Base-by-base conservation (phyloP, 2,888 invertebrate genomes). In the Disparrhopalites patrizii region DNA sequence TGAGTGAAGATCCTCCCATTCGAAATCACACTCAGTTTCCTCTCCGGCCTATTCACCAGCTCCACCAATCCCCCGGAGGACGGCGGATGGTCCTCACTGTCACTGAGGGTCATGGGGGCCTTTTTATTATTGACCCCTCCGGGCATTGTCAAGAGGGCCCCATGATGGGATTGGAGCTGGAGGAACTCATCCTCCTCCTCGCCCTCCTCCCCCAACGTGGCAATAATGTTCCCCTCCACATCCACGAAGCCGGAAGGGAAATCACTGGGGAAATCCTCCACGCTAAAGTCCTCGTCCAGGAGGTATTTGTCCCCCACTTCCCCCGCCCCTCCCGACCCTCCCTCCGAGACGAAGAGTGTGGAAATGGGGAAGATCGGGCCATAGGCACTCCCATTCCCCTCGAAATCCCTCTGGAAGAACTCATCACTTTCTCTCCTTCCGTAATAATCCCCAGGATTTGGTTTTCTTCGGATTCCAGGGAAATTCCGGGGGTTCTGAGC, bases 211-310 rank as follows among this genome's bases (percentile, higher is more conserved):
- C 70, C 73, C 43, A 73, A 69, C 36, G 67, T 62, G 13, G 67
- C 61, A 62, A 70, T 62, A 30, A 73, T 55, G 50, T 72, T 68
- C 23, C 73, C 75, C 38, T 73, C 73, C 54, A 73, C 67, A 67
- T 75, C 75, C 23, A 75, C 71, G 2, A 73, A 47, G 33, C 71
- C 75, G 62, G 68, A 68, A n/a, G 75, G 75, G 10, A 75, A 55
- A 60, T 75, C 75, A 69, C 68, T 70, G 0, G 72, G 72, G 10
- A 72, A 60, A 23, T 70, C 73, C 15, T 70, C 73, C n/a, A 66
- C 56, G 47, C 72, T 75, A 31, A 73, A 62, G n/a, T n/a, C n/a
- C 20, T 71, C 70, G 31, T 73, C 73, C 10, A 69, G 66, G 10
- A 60, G 40, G 40, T 7, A 40, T 18, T 33, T 33, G n/a, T n/a